Evolutionary conservation across 2,888 invertebrate genomes (phyloP).

Genomic region (Pachliopta kotzebuea): DNA sequence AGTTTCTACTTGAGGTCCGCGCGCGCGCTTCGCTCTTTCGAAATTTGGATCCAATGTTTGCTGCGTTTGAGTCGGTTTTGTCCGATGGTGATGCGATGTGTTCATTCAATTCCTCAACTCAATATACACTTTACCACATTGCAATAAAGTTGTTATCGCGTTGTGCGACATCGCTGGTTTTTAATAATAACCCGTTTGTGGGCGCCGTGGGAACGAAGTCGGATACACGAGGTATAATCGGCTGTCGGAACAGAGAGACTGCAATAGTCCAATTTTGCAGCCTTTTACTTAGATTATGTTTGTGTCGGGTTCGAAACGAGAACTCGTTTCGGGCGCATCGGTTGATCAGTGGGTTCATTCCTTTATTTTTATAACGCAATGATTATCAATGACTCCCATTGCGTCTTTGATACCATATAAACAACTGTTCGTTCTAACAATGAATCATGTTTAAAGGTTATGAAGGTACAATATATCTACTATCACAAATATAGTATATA

Average conservation of each 20-base stretch:
- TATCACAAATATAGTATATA: too few relatives aligned
- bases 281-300: constrained; percentile 76
- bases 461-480: background rate
- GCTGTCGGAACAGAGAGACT: constrained; percentile 73
- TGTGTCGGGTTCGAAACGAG: constrained; percentile 49
- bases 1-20: constrained; percentile 76
- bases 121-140: constrained; percentile 45
- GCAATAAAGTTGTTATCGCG: constrained; percentile 47
- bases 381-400: constrained; percentile 16
- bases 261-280: constrained; percentile 80
- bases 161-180: constrained; percentile 56
- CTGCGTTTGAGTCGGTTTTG: constrained; percentile 54
- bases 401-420: constrained; percentile 6
- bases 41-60: constrained; percentile 47
- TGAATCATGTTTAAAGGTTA: constrained; percentile 26
- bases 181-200: constrained; percentile 79
- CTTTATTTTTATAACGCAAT: constrained; percentile 27
- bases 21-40: constrained; percentile 55
- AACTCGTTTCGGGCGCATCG: constrained; percentile 55
- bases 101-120: constrained; percentile 40
- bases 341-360: constrained; percentile 34
- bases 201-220: constrained; percentile 77
- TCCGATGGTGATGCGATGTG: constrained; percentile 48
- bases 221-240: constrained; percentile 79
- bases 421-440: constrained; percentile 1